phyloP scores from a whole-genome alignment of 2,113 vertebrate genomes.

The Sylvietta virens region DNA sequence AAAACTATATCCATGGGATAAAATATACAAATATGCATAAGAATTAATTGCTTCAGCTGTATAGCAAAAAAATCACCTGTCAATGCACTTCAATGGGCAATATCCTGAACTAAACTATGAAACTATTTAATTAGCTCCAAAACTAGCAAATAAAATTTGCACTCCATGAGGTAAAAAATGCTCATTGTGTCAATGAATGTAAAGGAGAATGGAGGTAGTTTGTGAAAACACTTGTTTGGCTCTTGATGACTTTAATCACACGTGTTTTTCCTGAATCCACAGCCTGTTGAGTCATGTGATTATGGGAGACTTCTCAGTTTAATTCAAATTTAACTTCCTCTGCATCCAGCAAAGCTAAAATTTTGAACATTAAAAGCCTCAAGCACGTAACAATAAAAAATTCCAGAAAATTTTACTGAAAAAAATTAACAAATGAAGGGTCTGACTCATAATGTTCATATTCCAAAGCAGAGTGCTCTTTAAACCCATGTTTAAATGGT shows the following conservation, averaged over 20 bases:
- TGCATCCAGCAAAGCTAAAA: not conserved
- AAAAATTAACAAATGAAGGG: not conserved
- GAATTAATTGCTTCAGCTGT: not conserved
- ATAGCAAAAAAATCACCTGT: not conserved
- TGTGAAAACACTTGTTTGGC: not conserved
- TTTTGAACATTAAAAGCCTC: not conserved
- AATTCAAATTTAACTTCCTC: not conserved
- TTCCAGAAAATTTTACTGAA: not conserved
- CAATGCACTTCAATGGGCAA: not conserved
- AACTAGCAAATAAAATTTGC: not conserved
- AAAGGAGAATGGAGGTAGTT: not conserved
- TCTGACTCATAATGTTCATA: not conserved
- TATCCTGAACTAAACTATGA: not conserved
- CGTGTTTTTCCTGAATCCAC: not conserved
- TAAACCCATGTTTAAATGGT: not conserved
- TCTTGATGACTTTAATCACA: not conserved
- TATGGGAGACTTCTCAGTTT: not conserved
- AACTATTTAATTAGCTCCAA: not conserved
- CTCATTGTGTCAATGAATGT: not conserved
- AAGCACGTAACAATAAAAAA: not conserved
- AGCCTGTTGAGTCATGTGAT: not conserved
- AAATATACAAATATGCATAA: not conserved
- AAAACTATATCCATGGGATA: not conserved
- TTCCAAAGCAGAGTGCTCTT: not conserved
- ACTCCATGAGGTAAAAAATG: not conserved